Conservation (phyloP, 1,140 invertebrate species). For the Drosophila setifemur region DNA sequence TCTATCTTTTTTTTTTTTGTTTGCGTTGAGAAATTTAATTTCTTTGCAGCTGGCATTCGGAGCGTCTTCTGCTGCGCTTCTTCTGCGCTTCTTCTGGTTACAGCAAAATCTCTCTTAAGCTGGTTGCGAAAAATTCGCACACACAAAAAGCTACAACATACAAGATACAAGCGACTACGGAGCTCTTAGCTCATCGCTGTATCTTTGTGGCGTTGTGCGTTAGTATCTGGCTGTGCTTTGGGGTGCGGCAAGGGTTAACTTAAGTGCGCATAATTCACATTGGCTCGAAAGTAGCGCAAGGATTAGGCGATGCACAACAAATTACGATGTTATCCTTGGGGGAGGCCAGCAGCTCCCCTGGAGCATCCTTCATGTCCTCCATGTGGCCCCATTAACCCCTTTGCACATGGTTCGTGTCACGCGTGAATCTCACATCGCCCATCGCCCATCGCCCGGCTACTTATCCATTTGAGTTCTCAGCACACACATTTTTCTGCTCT, state of each 20-base stretch:
- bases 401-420: neutral
- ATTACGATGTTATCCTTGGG: conserved; percentile 60
- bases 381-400: conserved; percentile 16
- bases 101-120: conserved; percentile 75
- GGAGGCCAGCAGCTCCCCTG: conserved; percentile 19
- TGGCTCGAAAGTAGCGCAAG: conserved; percentile 67
- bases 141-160: neutral
- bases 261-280: conserved; percentile 68
- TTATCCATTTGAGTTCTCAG: neutral
- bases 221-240: neutral
- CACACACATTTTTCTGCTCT: neutral
- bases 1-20: neutral
- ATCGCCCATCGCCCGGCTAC: neutral
- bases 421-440: too few species aligned
- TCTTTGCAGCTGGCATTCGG: conserved; percentile 65
- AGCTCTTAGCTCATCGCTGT: neutral
- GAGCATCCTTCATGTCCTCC: conserved; percentile 13
- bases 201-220: neutral
- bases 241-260: conserved; percentile 31
- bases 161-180: neutral
- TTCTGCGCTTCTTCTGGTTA: conserved; percentile 8
- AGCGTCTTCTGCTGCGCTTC: conserved; percentile 34
- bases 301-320: conserved; percentile 65
- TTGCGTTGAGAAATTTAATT: conserved; percentile 62
- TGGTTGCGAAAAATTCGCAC: conserved; percentile 55